These are phyloP conservation scores for Ceuthmochares aereus DNA, from an alignment of 2,113 vertebrate genomes.

Conservation along the genomic window DNA sequence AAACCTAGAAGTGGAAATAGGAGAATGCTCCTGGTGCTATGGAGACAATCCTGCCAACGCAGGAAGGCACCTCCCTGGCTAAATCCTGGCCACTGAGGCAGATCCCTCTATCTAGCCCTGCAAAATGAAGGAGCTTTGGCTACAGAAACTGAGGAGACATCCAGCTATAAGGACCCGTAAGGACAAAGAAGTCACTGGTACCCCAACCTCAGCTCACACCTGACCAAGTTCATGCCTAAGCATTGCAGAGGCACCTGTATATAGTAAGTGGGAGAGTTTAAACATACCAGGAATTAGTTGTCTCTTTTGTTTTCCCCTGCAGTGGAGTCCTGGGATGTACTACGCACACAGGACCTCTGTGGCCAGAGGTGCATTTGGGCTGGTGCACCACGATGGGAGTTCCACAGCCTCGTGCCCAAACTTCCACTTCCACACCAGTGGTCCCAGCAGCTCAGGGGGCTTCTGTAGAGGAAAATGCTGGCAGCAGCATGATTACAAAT, in stretches of 20 bases:
- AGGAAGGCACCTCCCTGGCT: background rate
- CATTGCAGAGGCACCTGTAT: background rate
- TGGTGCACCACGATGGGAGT: background rate
- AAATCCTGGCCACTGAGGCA: background rate
- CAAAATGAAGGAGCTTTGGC: background rate
- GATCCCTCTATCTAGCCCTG: background rate
- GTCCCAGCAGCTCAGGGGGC: accelerated
- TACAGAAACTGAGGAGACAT: background rate
- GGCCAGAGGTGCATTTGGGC: background rate
- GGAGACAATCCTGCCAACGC: background rate
- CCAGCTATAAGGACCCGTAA: background rate
- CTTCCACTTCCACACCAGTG: accelerated
- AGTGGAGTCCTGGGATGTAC: accelerated
- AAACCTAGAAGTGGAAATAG: background rate
- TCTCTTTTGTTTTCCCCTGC: background rate
- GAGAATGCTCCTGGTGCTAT: background rate
- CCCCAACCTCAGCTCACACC: accelerated
- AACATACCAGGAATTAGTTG: background rate
- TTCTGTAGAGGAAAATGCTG: background rate
- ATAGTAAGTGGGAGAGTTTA: background rate
- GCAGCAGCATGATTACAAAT: background rate
- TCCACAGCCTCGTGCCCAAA: accelerated
- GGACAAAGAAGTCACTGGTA: background rate
- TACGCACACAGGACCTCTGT: accelerated
- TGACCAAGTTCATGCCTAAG: background rate